phyloP scores from a whole-genome alignment of 2,113 vertebrate species.

The zebrafish (Danio rerio) region GRCz12tu NC_133189.1:20388501-20389000 shows the following conservation, averaged over 20 bases:
- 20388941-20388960: slow-evolving; percentile 19
- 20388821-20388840: neutral
- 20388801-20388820: neutral
- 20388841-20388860: neutral
- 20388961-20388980: slow-evolving; percentile 35
- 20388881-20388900: slow-evolving; percentile 23
- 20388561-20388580: no score
- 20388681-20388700: neutral
- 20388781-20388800: neutral
- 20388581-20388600: no score
- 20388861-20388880: slow-evolving; percentile 4
- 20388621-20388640: neutral
- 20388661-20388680: neutral
- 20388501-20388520: no score
- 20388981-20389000: slow-evolving; percentile 33
- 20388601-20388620: no score
- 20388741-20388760: neutral
- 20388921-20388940: slow-evolving; percentile 39
- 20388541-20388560: no score
- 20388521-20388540: no score
- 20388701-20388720: neutral
- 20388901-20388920: slow-evolving; percentile 20
- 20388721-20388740: neutral
- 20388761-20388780: neutral
- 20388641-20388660: neutral